These are phyloP conservation scores for Lagenorhynchus albirostris DNA, from an alignment of 2,113 vertebrate species.

Conservation along the genomic window DNA sequence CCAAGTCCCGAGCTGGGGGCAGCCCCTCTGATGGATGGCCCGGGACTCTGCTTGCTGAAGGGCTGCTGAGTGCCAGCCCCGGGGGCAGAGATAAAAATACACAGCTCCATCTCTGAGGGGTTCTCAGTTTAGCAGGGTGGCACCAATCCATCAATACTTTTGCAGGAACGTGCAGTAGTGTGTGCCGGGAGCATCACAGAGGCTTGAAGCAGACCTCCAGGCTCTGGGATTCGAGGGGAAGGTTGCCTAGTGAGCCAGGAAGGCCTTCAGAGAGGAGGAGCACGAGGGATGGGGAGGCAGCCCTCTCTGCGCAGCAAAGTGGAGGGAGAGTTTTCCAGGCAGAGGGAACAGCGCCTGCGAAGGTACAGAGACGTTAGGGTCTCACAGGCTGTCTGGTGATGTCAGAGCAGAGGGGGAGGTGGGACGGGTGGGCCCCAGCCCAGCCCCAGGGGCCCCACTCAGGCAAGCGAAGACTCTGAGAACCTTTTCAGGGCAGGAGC, in stretches of 20 bases:
- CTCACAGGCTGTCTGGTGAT: background rate
- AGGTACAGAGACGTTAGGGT: rapidly evolving
- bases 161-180: too few relatives aligned
- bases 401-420: background rate
- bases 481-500: background rate
- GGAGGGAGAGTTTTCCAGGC: background rate
- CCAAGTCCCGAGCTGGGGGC: background rate
- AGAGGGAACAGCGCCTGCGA: rapidly evolving
- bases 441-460: rapidly evolving
- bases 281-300: background rate
- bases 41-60: background rate
- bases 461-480: background rate
- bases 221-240: rapidly evolving
- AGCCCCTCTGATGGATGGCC: rapidly evolving
- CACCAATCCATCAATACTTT: rapidly evolving
- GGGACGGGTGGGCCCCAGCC: background rate
- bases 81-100: background rate
- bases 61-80: background rate
- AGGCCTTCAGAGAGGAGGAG: background rate
- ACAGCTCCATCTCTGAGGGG: background rate
- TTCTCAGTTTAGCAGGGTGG: background rate
- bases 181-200: background rate
- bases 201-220: background rate
- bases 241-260: too few relatives aligned
- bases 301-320: rapidly evolving